Conservation (phyloP, 2,113 vertebrate species). For the Salvelinus fontinalis region DNA sequence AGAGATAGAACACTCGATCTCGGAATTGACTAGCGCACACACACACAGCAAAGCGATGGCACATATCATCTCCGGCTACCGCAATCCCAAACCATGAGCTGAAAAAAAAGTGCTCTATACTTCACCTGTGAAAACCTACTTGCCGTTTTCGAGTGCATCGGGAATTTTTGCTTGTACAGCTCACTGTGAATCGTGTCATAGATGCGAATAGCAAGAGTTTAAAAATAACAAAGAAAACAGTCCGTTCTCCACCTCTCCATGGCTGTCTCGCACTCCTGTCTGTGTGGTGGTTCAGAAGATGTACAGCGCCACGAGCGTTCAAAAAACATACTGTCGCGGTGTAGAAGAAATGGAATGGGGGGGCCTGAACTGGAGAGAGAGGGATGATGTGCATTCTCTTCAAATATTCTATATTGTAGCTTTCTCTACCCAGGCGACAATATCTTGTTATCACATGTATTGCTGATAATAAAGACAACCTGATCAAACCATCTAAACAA, state of each 20-base stretch:
- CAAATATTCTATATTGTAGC: neutral
- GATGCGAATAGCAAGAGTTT: constrained; percentile 68
- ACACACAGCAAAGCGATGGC: constrained; percentile 60
- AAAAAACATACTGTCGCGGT: constrained; percentile 60
- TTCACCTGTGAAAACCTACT: constrained; percentile 70
- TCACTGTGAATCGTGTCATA: constrained; percentile 61
- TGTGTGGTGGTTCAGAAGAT: constrained; percentile 56
- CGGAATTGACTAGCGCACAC: constrained; percentile 30
- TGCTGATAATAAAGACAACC: neutral
- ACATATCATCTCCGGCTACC: constrained; percentile 66
- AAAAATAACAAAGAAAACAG: constrained; percentile 79
- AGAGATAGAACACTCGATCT: constrained; percentile 36
- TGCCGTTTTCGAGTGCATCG: constrained; percentile 66
- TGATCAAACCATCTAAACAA: neutral
- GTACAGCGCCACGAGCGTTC: constrained; percentile 76
- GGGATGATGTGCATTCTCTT: neutral
- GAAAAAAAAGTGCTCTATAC: constrained; percentile 70
- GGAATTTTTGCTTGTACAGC: constrained; percentile 53
- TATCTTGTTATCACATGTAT: neutral
- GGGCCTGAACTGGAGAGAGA: neutral
- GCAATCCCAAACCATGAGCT: constrained; percentile 65
- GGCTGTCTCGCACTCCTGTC: constrained; percentile 67
- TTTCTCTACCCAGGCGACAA: neutral
- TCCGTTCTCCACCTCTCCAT: constrained; percentile 75
- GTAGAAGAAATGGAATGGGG: constrained; percentile 21